Evolutionary conservation across 2,113 vertebrate species (phyloP).

Genomic region (Charina bottae): DNA sequence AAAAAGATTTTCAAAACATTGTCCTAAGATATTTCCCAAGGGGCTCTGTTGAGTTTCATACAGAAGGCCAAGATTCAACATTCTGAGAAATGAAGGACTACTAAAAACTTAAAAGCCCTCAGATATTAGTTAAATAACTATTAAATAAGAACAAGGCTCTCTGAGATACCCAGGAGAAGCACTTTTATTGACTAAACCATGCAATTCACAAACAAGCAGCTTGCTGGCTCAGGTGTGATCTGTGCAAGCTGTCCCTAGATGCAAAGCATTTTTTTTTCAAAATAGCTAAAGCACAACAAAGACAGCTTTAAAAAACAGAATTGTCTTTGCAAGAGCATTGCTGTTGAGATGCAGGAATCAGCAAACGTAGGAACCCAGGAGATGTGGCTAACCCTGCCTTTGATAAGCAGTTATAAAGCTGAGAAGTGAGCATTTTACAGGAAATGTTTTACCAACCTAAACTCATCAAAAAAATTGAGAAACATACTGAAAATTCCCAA

Average conservation of each 20-base stretch:
- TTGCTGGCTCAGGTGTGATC: conserved; percentile 6
- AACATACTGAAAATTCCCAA: too few relatives aligned
- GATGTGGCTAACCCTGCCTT: background rate
- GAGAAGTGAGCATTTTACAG: too few relatives aligned
- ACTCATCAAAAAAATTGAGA: too few relatives aligned
- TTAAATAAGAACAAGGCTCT: conserved; percentile 3
- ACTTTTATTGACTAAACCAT: conserved; percentile 18
- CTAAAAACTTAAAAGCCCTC: background rate
- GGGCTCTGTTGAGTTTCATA: background rate
- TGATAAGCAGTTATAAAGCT: background rate
- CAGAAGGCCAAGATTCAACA: background rate
- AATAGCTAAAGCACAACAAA: background rate
- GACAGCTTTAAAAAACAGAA: background rate
- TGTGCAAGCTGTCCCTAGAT: conserved; percentile 17
- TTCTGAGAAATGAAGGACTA: background rate
- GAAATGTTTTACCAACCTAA: background rate
- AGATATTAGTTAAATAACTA: conserved; percentile 14
- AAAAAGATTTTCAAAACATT: background rate
- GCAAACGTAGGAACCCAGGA: background rate
- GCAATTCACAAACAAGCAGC: conserved; percentile 16
- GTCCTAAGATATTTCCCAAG: background rate
- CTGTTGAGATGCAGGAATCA: background rate
- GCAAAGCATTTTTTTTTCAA: background rate
- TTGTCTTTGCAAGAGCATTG: background rate
- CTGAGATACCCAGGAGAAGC: background rate